Percentiles rank a stretch among this genome's conserved stretches.
Conservation (phyloP, 2,888 invertebrate genomes). For the Drosophila dives region DNA sequence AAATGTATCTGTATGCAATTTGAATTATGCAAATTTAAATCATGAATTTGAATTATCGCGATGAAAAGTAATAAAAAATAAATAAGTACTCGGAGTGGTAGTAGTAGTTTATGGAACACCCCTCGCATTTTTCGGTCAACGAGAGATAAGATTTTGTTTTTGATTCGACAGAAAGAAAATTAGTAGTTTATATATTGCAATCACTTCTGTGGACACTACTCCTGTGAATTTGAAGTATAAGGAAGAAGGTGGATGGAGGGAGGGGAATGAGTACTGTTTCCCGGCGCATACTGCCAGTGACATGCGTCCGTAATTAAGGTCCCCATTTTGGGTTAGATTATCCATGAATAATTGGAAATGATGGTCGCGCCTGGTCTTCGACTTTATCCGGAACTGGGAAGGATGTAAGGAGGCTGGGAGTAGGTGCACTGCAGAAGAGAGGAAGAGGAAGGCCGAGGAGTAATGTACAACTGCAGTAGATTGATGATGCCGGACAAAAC, state of each 20-base stretch:
- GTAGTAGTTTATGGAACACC: neutral
- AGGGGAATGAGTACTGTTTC: neutral
- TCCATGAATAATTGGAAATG: conserved; percentile 84
- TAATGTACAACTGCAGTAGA: conserved; percentile 63
- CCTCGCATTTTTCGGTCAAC: conserved; percentile 14
- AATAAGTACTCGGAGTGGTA: neutral
- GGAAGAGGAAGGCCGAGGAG: conserved; percentile 7
- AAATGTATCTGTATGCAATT: neutral
- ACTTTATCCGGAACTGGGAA: neutral
- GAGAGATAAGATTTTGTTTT: conserved; percentile 2
- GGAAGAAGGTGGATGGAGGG: neutral
- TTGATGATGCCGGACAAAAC: conserved; percentile 67
- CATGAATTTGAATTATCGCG: neutral
- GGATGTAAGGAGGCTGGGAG: neutral
- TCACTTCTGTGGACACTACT: conserved; percentile 19
- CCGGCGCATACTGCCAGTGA: conserved; percentile 59
- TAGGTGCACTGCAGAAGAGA: neutral
- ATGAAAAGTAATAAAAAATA: neutral
- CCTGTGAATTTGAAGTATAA: conserved; percentile 2
- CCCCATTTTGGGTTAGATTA: conserved; percentile 85
- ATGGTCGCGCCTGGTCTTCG: conserved; percentile 43
- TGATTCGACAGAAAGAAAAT: conserved; percentile 34
- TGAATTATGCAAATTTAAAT: neutral
- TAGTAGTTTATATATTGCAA: conserved; percentile 53
- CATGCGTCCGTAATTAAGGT: conserved; percentile 84